Conservation (phyloP, 2,888 invertebrate species). For the Cephus sareptanus region DNA sequence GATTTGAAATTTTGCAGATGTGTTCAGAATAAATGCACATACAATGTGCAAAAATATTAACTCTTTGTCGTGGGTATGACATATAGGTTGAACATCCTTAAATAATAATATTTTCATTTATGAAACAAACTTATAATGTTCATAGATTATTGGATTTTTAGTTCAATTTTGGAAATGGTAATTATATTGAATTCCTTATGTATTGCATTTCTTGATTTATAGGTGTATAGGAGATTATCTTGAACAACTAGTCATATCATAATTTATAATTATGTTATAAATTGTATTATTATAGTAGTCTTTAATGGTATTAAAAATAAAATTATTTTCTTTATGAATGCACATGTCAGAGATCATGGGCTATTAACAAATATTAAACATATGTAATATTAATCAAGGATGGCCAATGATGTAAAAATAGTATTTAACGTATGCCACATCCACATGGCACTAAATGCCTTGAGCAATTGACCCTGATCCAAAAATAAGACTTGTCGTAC, state of each 20-base stretch:
- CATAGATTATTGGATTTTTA: not conserved
- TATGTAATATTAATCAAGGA: not conserved
- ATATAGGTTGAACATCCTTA: not conserved
- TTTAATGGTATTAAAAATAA: not conserved
- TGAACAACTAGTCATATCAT: not conserved
- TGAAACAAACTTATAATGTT: not conserved
- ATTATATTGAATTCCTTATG: not conserved
- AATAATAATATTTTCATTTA: not conserved
- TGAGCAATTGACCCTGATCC: conserved; percentile 32
- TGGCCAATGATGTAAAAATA: conserved; percentile 32
- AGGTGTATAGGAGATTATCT: not conserved
- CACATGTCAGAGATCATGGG: not conserved
- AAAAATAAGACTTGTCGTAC: conserved; percentile 21
- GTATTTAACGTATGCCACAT: conserved; percentile 23
- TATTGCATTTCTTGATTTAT: not conserved
- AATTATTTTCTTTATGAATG: not conserved
- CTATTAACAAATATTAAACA: conserved; percentile 1
- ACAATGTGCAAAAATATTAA: not conserved
- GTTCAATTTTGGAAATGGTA: not conserved
- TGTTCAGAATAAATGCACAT: not conserved
- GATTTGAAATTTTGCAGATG: too few relatives aligned
- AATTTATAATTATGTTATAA: not conserved
- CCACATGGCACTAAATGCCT: conserved; percentile 18
- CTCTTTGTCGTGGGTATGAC: not conserved
- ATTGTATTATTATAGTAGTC: not conserved